Evolutionary conservation across 2,888 invertebrate species (phyloP).

Genomic region (Drosophila antonietae): DNA sequence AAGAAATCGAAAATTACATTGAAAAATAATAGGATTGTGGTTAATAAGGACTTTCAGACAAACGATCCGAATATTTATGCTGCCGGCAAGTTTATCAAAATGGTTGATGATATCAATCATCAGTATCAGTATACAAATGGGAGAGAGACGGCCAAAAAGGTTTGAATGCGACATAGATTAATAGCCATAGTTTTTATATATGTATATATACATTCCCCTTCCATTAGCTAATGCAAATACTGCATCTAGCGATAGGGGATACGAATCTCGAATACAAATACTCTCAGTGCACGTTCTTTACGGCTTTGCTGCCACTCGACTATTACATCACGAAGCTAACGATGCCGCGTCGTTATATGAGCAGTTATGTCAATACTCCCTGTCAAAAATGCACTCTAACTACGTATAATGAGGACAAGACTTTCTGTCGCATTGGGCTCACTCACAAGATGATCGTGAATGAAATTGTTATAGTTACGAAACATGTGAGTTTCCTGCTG

Average conservation of each 20-base stretch:
- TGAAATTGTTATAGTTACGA: constrained; percentile 77
- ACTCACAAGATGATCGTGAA: constrained; percentile 66
- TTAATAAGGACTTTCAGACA: constrained; percentile 65
- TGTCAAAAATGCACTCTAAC: constrained; percentile 38
- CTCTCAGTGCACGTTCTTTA: constrained; percentile 54
- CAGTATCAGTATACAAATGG: constrained; percentile 64
- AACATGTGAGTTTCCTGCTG: constrained; percentile 49
- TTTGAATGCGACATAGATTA: constrained; percentile 7
- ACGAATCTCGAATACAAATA: constrained; percentile 54
- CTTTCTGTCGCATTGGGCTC: constrained; percentile 74
- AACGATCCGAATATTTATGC: constrained; percentile 72
- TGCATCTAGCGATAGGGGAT: constrained; percentile 26
- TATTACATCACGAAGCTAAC: constrained; percentile 67
- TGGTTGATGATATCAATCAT: constrained; percentile 52
- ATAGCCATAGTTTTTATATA: no score
- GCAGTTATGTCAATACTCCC: constrained; percentile 30
- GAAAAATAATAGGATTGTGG: constrained; percentile 33
- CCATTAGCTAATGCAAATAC: constrained; percentile 56
- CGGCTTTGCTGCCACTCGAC: constrained; percentile 62
- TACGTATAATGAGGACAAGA: constrained; percentile 59
- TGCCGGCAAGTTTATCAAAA: constrained; percentile 58
- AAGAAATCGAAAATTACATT: constrained; percentile 32
- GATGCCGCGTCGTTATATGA: constrained; percentile 68
- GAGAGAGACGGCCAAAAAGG: constrained; percentile 73
- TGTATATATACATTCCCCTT: no score